Percentiles rank a stretch among this genome's conserved stretches.
These are phyloP conservation scores for Phocides pigmalion DNA, from an alignment of 1,140 invertebrate genomes.

Conservation along the genomic window DNA sequence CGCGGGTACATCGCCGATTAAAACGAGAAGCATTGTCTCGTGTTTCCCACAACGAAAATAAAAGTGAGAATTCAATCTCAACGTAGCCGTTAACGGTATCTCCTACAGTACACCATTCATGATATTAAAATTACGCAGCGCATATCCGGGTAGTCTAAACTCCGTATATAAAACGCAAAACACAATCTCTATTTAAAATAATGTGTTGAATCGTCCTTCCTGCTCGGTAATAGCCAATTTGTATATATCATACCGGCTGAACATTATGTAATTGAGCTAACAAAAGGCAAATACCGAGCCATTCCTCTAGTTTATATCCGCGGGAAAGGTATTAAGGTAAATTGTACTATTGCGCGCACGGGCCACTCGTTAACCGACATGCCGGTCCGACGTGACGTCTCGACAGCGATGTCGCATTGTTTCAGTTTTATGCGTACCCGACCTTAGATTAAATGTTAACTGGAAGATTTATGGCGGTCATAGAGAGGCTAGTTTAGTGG, in stretches of 20 bases:
- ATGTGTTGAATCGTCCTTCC: constrained; percentile 29
- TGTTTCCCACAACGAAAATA: constrained; percentile 70
- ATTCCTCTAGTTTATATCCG: constrained; percentile 71
- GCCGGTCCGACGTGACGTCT: constrained; percentile 58
- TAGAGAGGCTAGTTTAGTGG: constrained; percentile 66
- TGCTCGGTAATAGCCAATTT: constrained; percentile 36
- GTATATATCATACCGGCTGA: constrained; percentile 51
- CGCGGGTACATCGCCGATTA: constrained; percentile 28
- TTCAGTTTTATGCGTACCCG: constrained; percentile 73
- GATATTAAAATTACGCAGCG: constrained; percentile 60
- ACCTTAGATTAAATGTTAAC: constrained; percentile 77
- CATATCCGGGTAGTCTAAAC: constrained; percentile 58
- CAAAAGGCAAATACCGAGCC: constrained; percentile 66
- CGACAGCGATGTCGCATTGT: constrained; percentile 74
- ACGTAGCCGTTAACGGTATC: constrained; percentile 63
- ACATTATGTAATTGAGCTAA: constrained; percentile 71
- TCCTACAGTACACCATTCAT: constrained; percentile 64
- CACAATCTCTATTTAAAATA: constrained; percentile 34
- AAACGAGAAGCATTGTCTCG: constrained; percentile 41
- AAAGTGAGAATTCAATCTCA: constrained; percentile 76
- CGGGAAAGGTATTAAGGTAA: constrained; percentile 75
- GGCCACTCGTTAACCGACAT: constrained; percentile 72
- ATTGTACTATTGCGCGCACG: constrained; percentile 79
- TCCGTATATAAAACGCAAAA: constrained; percentile 44
- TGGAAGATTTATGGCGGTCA: constrained; percentile 75